Evolutionary conservation across 2,113 vertebrate species (phyloP), one percentile per base, ranked within the genome.

Genomic region (Dicrurus megarhynchus): DNA sequence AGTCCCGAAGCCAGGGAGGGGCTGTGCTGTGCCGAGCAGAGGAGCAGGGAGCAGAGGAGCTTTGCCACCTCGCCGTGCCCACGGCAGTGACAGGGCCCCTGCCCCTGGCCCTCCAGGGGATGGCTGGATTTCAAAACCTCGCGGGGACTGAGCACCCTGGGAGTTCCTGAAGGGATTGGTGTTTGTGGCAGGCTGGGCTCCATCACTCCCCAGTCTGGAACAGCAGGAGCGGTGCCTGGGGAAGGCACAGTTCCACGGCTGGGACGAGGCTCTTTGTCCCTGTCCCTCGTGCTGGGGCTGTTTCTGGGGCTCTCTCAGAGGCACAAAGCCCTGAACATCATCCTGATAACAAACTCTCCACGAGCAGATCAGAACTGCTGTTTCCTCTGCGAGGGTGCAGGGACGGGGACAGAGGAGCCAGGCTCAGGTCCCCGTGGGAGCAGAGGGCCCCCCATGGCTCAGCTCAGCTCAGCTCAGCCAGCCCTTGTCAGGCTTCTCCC

Each of bases 31-130:
- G 77, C 81, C 15, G 16, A 80, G 41, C 84, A 82, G 65, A 49
- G 82, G 50, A 24, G 64, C 28, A 77, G 74, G 46, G 79, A 50
- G n/a, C n/a, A n/a, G n/a, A n/a, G n/a, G n/a, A n/a, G n/a, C 30
- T 52, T 23, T 44, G 70, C 28, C 14, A 1, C 5, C 14, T 9
- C 4, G 15, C 56, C 4, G 67, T 24, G 27, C 44, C 46, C 39
- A 0, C 41, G 4, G 42, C 35, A 2, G n/a, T 15, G 47, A 42
- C 2, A 0, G 10, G 0, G 32, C 8, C 26, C 7, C 26, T 46
- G 41, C 18, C 18, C 18, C 49, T 10, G 9, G 7, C 28, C 50
- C 10, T 9, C 7, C 24, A 6, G 46, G 3, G 3, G 16, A 10
- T 10, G 55, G 15, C 71, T 74, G 64, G 28, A 9, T 11, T 11